These are phyloP conservation scores for Poeciliopsis paucimaculata DNA, from an alignment of 2,797 vertebrate genomes.

Conservation along the genomic window DNA sequence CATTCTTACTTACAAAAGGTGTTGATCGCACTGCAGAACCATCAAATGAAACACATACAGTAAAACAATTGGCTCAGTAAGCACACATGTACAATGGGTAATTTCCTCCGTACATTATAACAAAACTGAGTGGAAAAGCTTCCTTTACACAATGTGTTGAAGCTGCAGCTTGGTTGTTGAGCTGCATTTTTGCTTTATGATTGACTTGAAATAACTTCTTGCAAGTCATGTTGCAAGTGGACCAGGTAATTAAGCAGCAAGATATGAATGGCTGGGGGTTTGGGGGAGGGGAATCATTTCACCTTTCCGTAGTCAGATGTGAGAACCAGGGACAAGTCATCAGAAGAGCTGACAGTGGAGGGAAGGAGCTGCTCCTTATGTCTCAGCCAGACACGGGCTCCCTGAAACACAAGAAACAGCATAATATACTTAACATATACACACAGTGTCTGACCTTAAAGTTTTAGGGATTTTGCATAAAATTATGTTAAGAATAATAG, in stretches of 20 bases:
- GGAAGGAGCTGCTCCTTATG: slow-evolving; percentile 87
- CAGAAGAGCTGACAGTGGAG: slow-evolving; percentile 81
- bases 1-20: slow-evolving; percentile 75
- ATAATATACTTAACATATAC: slow-evolving; percentile 53
- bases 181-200: background rate
- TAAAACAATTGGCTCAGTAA: slow-evolving; percentile 43
- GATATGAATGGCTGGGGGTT: too few relatives aligned
- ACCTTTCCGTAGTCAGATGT: slow-evolving; percentile 88
- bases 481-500: background rate
- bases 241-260: background rate
- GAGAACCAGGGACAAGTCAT: slow-evolving; percentile 79
- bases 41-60: slow-evolving; percentile 44
- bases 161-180: background rate
- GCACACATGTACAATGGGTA: slow-evolving; percentile 13
- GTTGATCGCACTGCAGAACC: slow-evolving; percentile 52
- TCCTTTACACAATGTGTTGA: background rate
- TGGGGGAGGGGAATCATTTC: slow-evolving; percentile 53
- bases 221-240: background rate
- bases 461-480: background rate
- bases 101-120: background rate
- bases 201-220: background rate
- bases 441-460: slow-evolving; percentile 15
- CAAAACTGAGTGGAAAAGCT: slow-evolving; percentile 7
- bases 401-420: slow-evolving; percentile 78
- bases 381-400: slow-evolving; percentile 86